Percentiles rank a stretch among this genome's conserved stretches.
phyloP scores from a whole-genome alignment of 2,797 vertebrate species.

The Neosilurus hyrtlii region DNA sequence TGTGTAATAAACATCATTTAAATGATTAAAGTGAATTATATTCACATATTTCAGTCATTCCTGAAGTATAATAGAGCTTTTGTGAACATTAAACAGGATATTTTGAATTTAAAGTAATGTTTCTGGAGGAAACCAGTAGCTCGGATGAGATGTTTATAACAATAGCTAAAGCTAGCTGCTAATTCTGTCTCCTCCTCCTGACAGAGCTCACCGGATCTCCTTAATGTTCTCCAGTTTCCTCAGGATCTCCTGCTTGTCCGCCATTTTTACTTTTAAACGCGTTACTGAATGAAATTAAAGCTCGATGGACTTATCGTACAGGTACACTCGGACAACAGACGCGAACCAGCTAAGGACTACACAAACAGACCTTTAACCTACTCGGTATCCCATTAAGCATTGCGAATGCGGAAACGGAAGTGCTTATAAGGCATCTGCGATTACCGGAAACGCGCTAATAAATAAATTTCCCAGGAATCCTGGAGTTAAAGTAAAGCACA shows the following conservation, averaged over 20 bases:
- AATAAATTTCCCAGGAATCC: neutral
- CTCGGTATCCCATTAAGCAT: neutral
- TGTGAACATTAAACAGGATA: neutral
- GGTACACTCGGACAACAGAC: neutral
- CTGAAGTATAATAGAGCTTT: neutral
- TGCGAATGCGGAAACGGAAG: neutral
- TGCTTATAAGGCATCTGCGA: no score
- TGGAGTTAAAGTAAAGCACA: neutral
- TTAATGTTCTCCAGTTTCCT: slow-evolving; percentile 97
- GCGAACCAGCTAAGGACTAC: neutral
- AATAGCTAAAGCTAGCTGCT: slow-evolving; percentile 26
- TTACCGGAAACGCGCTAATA: neutral
- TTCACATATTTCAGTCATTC: neutral
- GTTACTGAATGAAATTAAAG: neutral
- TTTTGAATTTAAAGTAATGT: no score
- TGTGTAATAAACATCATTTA: neutral
- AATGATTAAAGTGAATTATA: neutral
- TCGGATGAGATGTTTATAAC: slow-evolving; percentile 27
- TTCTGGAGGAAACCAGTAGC: neutral
- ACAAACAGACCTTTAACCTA: neutral
- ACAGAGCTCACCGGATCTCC: slow-evolving; percentile 87
- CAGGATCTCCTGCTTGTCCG: slow-evolving; percentile 97
- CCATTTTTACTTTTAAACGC: slow-evolving; percentile 72
- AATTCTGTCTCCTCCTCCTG: neutral
- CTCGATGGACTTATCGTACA: no score